Percentiles rank a stretch among this genome's conserved stretches.
Evolutionary conservation across 2,888 invertebrate species (phyloP).

Genomic region (Meghimatium bilineatum): DNA sequence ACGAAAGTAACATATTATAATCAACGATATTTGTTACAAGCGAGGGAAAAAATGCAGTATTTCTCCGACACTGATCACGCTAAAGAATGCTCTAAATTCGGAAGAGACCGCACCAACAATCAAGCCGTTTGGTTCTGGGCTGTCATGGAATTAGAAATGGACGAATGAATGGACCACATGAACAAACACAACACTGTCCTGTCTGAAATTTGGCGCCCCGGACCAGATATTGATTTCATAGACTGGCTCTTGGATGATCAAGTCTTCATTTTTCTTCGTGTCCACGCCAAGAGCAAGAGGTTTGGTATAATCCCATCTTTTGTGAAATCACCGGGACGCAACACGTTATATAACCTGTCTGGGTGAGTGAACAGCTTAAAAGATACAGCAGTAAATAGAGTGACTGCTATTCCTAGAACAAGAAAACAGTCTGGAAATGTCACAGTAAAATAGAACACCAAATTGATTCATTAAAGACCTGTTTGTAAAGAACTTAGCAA

Average conservation of each 20-base stretch:
- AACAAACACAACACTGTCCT: constrained; percentile 22
- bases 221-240: constrained; percentile 17
- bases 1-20: not conserved
- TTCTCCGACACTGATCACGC: not conserved
- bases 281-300: not conserved
- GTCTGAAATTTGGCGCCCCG: constrained; percentile 21
- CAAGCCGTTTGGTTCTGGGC: constrained; percentile 18
- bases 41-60: not conserved
- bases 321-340: not conserved
- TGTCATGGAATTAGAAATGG: constrained; percentile 13
- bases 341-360: not conserved
- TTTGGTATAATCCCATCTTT: not conserved
- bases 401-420: not conserved
- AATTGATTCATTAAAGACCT: not conserved
- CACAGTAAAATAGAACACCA: not conserved
- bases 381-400: not conserved
- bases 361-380: not conserved
- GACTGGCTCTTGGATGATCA: not conserved
- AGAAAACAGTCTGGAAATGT: not conserved
- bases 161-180: constrained; percentile 23
- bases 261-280: not conserved
- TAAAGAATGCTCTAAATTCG: constrained; percentile 18
- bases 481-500: not conserved
- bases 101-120: constrained; percentile 6
- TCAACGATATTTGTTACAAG: not conserved